phyloP scores from a whole-genome alignment of 2,797 vertebrate genomes.

The Sciurus carolinensis region DNA sequence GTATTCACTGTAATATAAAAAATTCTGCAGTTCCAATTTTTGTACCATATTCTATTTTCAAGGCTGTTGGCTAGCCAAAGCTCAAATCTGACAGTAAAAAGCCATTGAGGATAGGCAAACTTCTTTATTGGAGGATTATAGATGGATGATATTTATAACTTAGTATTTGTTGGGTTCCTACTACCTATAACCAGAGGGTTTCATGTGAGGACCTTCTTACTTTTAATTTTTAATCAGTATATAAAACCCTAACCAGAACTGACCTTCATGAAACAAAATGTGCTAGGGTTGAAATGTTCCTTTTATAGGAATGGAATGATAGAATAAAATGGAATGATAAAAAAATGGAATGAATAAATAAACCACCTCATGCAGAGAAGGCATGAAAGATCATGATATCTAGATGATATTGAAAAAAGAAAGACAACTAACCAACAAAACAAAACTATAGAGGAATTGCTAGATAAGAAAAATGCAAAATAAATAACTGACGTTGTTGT shows the following conservation, averaged over 20 bases:
- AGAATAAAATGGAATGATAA: background rate
- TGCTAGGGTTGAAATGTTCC: slow-evolving; percentile 22
- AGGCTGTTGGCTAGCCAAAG: background rate
- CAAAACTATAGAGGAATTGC: background rate
- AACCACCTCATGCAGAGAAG: background rate
- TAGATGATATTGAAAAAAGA: background rate
- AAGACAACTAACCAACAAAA: background rate
- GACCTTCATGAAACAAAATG: background rate
- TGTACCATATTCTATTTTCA: slow-evolving; percentile 20
- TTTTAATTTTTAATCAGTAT: slow-evolving; percentile 13
- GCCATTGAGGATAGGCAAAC: background rate
- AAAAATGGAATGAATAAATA: background rate
- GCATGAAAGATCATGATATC: background rate
- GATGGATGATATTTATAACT: background rate
- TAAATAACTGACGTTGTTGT: background rate
- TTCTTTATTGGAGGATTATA: background rate
- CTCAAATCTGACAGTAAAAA: background rate
- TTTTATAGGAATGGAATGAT: slow-evolving; percentile 12
- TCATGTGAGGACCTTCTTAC: background rate
- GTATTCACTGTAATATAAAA: background rate
- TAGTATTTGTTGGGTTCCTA: background rate
- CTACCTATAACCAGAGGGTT: background rate
- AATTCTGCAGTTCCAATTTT: background rate
- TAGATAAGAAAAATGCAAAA: background rate
- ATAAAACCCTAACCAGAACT: slow-evolving; percentile 16